Base-by-base conservation (phyloP, 2,797 vertebrate genomes). In the Myiotriccus ornatus region DNA sequence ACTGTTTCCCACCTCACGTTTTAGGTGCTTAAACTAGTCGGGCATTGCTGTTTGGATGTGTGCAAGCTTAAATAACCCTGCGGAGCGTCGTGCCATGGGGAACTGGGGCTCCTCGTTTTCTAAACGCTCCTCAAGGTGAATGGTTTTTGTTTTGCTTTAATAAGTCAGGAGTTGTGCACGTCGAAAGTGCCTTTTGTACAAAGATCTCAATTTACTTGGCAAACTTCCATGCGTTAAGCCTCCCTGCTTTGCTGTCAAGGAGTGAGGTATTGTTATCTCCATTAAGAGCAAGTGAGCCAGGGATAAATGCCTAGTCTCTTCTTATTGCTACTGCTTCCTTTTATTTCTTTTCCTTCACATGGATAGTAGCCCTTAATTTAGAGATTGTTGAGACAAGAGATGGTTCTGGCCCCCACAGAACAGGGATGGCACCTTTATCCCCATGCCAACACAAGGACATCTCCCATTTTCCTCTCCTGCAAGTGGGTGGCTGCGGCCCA, bases 191-290 rank as follows among this genome's bases (percentile, higher is more conserved):
- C 89, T 96, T 67, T 88, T 93, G 63, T 81, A 81, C 85, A 63
- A 95, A 95, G 89, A 95, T 96, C 94, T 96, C 92, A 90, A 94
- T 95, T 95, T 90, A 91, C 93, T 95, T 96, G 94, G 93, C 87
- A 96, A 88, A 88, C 59, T 93, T 95, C 91, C 92, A 93, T 37
- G 79, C 75, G 50, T 86, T 84, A 93, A 95, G 74, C 53, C 69
- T 94, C 87, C 35, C 80, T 67, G 87, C 87, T 69, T 83, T 87
- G 89, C 94, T 97, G 93, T 96, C 92, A 94, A 90, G 83, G 87
- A 94, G 67, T 86, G 87, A 91, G 80, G 87, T 86, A 93, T 91
- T 94, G 85, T 93, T 94, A 94, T 90, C 89, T 92, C 83, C 95
- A 95, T 93, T 95, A 95, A 84, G 83, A 96, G 52, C 55, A 91